phyloP scores from a whole-genome alignment of 2,797 vertebrate species.

The Taenioides sp. region DNA sequence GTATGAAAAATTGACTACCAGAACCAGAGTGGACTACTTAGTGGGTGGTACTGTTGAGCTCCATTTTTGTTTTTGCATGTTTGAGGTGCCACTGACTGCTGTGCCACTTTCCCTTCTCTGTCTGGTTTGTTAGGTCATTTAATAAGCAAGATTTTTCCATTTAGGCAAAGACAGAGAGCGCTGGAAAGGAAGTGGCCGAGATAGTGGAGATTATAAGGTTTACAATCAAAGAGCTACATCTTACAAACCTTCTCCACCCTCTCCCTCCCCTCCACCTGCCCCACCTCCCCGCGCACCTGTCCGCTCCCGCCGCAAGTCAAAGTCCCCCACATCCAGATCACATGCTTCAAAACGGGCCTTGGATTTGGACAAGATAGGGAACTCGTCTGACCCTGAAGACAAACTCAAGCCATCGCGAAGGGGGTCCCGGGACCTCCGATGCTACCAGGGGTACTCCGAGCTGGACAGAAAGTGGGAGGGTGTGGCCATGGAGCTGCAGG shows the following conservation, averaged over 20 bases:
- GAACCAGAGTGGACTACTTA: too few relatives aligned
- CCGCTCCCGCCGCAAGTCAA: constrained; percentile 67
- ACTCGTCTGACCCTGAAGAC: constrained; percentile 23
- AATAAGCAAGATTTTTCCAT: constrained; percentile 51
- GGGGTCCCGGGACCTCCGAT: constrained; percentile 32
- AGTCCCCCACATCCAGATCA: constrained; percentile 60
- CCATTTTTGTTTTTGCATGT: neutral
- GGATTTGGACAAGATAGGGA: constrained; percentile 81
- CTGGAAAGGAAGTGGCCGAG: constrained; percentile 59
- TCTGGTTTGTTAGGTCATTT: neutral
- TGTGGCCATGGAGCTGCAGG: constrained; percentile 75
- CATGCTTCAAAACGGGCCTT: constrained; percentile 72
- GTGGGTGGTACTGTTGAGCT: too few relatives aligned
- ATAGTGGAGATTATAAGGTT: constrained; percentile 53
- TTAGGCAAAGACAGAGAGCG: constrained; percentile 71
- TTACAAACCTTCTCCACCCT: constrained; percentile 41
- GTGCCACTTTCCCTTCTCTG: constrained; percentile 25
- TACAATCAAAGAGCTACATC: constrained; percentile 62
- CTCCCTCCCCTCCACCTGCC: constrained; percentile 43
- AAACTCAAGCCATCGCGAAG: constrained; percentile 4
- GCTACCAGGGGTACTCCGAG: constrained; percentile 55
- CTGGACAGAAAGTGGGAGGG: constrained; percentile 79
- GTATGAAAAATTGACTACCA: too few relatives aligned
- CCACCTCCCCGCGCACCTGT: constrained; percentile 53
- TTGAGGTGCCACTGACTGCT: constrained; percentile 52